Conservation (phyloP, 2,797 vertebrate species). For the Anas georgica region DNA sequence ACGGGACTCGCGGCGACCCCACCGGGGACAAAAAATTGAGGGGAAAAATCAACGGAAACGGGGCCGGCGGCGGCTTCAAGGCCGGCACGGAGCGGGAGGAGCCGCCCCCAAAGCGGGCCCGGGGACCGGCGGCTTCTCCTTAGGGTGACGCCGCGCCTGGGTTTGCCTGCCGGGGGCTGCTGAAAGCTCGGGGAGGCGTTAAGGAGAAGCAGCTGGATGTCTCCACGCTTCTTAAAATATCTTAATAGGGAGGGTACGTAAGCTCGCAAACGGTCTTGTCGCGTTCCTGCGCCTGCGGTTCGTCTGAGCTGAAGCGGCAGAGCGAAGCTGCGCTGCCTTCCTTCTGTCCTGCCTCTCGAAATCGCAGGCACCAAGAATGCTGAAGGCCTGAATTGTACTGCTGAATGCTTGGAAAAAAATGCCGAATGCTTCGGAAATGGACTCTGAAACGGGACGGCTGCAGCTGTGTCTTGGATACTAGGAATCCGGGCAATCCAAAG, state of each 20-base stretch:
- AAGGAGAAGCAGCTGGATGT: neutral
- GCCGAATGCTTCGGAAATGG: neutral
- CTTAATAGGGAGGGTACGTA: neutral
- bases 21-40: too few species aligned
- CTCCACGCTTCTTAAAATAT: accelerated
- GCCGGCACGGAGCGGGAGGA: neutral
- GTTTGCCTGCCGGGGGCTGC: neutral
- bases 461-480: neutral
- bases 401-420: neutral
- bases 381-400: neutral
- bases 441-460: neutral
- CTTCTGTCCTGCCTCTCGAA: neutral
- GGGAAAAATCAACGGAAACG: too few species aligned
- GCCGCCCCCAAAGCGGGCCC: accelerated
- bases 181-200: neutral
- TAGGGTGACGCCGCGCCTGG: accelerated
- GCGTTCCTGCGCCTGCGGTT: neutral
- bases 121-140: neutral
- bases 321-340: neutral
- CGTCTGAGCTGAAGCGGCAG: neutral
- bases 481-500: neutral
- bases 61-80: too few species aligned
- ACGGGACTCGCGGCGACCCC: neutral
- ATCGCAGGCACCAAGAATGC: accelerated
- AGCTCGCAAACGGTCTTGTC: neutral